Percentiles rank a stretch among this genome's conserved stretches.
phyloP scores from a whole-genome alignment of 2,113 vertebrate genomes.

The Orientallactaga bullata region DNA sequence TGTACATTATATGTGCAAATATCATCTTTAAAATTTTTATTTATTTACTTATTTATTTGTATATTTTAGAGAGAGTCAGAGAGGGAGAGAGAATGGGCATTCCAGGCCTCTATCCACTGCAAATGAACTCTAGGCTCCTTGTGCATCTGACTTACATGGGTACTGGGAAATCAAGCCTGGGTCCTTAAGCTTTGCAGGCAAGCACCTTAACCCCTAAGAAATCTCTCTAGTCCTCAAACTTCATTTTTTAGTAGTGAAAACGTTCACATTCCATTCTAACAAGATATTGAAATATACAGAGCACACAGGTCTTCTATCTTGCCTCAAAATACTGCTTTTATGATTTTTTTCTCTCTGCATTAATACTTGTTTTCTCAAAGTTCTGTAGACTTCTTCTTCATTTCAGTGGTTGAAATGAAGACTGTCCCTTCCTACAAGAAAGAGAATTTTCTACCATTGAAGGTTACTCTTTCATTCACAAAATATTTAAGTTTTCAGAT shows the following conservation, averaged over 20 bases:
- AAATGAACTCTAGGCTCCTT: too few relatives aligned
- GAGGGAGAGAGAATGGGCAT: too few relatives aligned
- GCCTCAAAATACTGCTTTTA: too few relatives aligned
- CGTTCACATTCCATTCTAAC: not conserved
- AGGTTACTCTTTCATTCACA: not conserved
- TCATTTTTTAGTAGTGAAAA: not conserved
- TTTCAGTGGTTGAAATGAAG: not conserved
- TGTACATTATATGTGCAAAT: too few relatives aligned
- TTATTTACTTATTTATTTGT: too few relatives aligned
- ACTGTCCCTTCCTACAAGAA: not conserved
- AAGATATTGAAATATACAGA: not conserved
- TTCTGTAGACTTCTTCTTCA: slow-evolving; percentile 7
- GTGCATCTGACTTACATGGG: too few relatives aligned
- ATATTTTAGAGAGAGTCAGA: too few relatives aligned
- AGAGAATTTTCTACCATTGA: not conserved
- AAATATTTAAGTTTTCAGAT: not conserved
- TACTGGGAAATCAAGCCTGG: too few relatives aligned
- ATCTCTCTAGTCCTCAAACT: not conserved
- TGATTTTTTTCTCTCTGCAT: not conserved
- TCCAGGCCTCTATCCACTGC: too few relatives aligned
- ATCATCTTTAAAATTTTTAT: too few relatives aligned
- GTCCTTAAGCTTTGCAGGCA: too few relatives aligned
- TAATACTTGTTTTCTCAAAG: not conserved
- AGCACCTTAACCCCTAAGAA: too few relatives aligned
- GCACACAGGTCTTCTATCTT: not conserved